These are phyloP conservation scores for Tenthredo mesomela DNA, from an alignment of 2,888 invertebrate species.

Conservation along the genomic window DNA sequence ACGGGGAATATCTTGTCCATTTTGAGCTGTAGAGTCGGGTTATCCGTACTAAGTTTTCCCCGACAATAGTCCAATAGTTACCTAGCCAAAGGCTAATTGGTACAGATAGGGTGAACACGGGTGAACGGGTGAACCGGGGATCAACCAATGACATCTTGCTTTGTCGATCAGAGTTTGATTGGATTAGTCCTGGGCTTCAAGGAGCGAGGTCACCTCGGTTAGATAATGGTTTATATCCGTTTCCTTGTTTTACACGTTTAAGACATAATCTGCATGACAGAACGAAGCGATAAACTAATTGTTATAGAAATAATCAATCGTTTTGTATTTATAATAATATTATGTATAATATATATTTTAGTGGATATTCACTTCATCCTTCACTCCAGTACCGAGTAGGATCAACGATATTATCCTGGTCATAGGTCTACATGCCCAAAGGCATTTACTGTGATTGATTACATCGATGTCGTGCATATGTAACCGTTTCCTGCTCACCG, in stretches of 20 bases:
- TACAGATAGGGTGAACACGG: slow-evolving; percentile 17
- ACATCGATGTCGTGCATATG: slow-evolving; percentile 48
- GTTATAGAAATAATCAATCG: background rate
- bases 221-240: slow-evolving; percentile 13
- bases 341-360: background rate
- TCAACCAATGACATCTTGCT: slow-evolving; percentile 49
- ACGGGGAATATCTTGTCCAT: slow-evolving; percentile 28
- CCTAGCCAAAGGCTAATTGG: slow-evolving; percentile 26
- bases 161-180: slow-evolving; percentile 51
- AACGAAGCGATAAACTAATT: background rate
- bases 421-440: slow-evolving; percentile 6
- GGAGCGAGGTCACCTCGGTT: slow-evolving; percentile 22
- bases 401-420: slow-evolving; percentile 19
- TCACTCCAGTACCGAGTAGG: background rate
- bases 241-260: background rate
- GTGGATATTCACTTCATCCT: background rate
- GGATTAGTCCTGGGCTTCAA: slow-evolving; percentile 36
- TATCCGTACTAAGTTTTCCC: background rate
- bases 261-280: background rate
- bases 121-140: slow-evolving; percentile 25
- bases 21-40: background rate
- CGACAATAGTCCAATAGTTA: slow-evolving; percentile 31
- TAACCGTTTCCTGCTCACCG: slow-evolving; percentile 46
- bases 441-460: slow-evolving; percentile 41
- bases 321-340: background rate